These are phyloP conservation scores for Tenthredo livida DNA, from an alignment of 2,888 invertebrate species.

Conservation along the genomic window DNA sequence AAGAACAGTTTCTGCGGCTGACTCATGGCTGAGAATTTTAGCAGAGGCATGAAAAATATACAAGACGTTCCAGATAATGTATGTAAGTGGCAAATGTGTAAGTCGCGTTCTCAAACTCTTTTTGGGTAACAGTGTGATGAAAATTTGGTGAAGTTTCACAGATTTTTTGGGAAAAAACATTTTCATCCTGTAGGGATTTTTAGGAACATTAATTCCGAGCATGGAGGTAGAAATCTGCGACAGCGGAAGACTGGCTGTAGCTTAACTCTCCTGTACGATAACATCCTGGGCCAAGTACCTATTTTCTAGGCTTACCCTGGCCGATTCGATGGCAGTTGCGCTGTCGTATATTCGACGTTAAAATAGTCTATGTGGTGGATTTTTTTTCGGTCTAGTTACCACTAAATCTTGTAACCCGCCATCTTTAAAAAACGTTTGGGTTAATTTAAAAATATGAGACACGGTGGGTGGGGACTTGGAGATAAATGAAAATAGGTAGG, in stretches of 20 bases:
- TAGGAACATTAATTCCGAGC: neutral
- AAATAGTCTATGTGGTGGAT: slow-evolving; percentile 33
- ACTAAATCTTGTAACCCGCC: slow-evolving; percentile 33
- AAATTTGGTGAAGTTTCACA: neutral
- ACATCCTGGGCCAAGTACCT: slow-evolving; percentile 23
- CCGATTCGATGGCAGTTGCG: slow-evolving; percentile 26
- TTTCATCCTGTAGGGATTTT: neutral
- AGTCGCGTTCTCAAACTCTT: neutral
- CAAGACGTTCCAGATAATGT: neutral
- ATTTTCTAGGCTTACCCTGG: slow-evolving; percentile 20
- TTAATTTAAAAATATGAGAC: slow-evolving; percentile 44
- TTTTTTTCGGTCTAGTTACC: slow-evolving; percentile 47
- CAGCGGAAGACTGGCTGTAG: neutral
- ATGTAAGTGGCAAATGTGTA: slow-evolving; percentile 15
- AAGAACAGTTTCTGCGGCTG: neutral
- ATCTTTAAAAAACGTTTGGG: slow-evolving; percentile 6
- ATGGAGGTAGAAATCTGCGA: neutral
- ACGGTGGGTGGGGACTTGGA: slow-evolving; percentile 14
- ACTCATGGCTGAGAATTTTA: slow-evolving; percentile 14
- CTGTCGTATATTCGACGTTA: slow-evolving; percentile 4
- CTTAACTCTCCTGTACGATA: neutral
- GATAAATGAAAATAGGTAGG: slow-evolving; percentile 35
- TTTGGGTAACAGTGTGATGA: neutral
- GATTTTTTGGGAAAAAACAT: neutral
- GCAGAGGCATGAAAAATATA: slow-evolving; percentile 26